Conservation (phyloP, 2,888 invertebrate species). For the Aleiodes alternator region DNA sequence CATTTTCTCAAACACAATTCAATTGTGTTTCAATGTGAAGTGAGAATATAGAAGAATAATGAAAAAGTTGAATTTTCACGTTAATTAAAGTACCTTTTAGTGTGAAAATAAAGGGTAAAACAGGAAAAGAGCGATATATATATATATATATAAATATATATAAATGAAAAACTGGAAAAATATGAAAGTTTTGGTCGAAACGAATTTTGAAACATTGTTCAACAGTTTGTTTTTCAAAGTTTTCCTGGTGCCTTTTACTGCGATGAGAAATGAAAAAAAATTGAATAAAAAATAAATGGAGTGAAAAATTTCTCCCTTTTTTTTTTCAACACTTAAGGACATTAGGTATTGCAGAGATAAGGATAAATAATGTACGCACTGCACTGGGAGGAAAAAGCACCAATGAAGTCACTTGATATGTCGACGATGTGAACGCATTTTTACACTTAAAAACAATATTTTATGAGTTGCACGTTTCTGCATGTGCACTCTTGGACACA, state of each 20-base stretch:
- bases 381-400: slow-evolving; percentile 16
- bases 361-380: slow-evolving; percentile 35
- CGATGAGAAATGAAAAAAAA: no score
- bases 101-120: slow-evolving; percentile 3
- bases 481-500: slow-evolving; percentile 19
- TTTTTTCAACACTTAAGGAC: background rate
- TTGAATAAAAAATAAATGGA: background rate
- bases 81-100: slow-evolving; percentile 19
- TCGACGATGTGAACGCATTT: slow-evolving; percentile 41
- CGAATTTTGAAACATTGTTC: slow-evolving; percentile 17
- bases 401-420: slow-evolving; percentile 39
- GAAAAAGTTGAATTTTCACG: background rate
- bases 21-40: background rate
- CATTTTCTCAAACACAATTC: slow-evolving; percentile 1
- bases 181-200: background rate
- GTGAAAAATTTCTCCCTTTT: background rate
- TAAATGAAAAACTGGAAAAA: background rate
- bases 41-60: background rate
- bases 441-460: slow-evolving; percentile 38
- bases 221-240: slow-evolving; percentile 22
- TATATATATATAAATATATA: background rate
- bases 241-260: slow-evolving; percentile 3
- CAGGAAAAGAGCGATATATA: background rate
- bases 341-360: background rate
- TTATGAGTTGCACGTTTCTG: slow-evolving; percentile 35